phyloP scores from a whole-genome alignment of 2,113 vertebrate genomes.

The Nibea albiflora region DNA sequence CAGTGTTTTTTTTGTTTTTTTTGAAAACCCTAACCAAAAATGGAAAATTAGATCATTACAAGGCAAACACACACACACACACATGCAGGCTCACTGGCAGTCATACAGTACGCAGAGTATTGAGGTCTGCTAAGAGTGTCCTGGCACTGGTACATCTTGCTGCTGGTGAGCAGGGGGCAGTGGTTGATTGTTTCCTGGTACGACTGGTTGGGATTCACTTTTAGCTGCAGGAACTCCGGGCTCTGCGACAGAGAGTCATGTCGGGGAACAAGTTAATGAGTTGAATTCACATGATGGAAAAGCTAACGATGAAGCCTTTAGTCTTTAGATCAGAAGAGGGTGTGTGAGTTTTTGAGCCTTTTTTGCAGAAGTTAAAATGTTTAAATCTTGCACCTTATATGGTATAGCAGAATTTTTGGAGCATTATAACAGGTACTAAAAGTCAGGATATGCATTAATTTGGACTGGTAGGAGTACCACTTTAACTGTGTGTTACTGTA shows the following conservation, averaged over 20 bases:
- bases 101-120: neutral
- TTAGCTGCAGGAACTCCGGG: conserved; percentile 18
- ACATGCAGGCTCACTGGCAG: neutral
- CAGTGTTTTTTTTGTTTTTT: neutral
- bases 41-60: neutral
- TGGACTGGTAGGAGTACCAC: neutral
- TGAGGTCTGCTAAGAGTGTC: conserved; percentile 66
- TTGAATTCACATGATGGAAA: neutral
- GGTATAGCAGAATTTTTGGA: too few species aligned
- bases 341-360: neutral
- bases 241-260: conserved; percentile 41
- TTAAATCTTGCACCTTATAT: neutral
- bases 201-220: conserved; percentile 24
- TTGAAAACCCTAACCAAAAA: conserved; percentile 7
- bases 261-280: neutral
- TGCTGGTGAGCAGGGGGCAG: conserved; percentile 63
- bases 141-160: conserved; percentile 62
- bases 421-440: neutral
- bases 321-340: neutral
- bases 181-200: conserved; percentile 63
- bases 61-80: conserved; percentile 13
- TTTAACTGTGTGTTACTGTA: neutral
- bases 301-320: neutral
- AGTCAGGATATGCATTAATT: neutral
- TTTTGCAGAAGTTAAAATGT: neutral